A percentile compares a stretch with the other conserved stretches of the same genome.
Evolutionary conservation across 2,888 invertebrate species (phyloP).

Genomic region (Cotesia congregata): DNA sequence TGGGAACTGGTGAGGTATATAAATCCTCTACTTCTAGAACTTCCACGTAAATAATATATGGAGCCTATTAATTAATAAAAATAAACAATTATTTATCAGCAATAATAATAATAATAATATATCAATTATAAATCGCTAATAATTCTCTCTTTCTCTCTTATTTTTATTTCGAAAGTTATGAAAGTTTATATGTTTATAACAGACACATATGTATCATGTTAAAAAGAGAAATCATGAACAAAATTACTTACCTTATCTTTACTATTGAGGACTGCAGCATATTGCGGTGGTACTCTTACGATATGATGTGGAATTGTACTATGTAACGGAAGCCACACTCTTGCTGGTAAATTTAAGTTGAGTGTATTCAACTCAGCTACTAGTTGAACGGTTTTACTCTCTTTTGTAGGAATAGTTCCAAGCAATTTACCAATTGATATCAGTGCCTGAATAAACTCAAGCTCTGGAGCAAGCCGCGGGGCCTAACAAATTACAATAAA

Average conservation of each 20-base stretch:
- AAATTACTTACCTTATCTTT: conserved; percentile 86
- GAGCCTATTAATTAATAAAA: conserved; percentile 76
- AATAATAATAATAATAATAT: conserved; percentile 11
- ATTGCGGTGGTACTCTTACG: conserved; percentile 95
- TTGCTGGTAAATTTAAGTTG: conserved; percentile 96
- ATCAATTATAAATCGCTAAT: conserved; percentile 3
- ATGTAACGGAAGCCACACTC: conserved; percentile 97
- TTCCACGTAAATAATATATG: conserved; percentile 98
- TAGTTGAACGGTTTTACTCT: conserved; percentile 91
- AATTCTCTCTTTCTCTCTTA: neutral
- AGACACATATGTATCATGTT: neutral
- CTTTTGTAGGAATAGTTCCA: conserved; percentile 86
- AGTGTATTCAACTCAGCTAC: conserved; percentile 93
- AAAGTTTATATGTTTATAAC: conserved; percentile 6
- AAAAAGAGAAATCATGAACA: neutral
- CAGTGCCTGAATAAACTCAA: conserved; percentile 89
- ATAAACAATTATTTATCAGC: neutral
- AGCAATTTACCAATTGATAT: conserved; percentile 89
- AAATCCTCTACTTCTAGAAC: conserved; percentile 90
- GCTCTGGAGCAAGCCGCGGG: conserved; percentile 85
- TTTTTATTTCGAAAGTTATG: conserved; percentile 21
- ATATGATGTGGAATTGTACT: conserved; percentile 90
- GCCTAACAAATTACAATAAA: conserved; percentile 72
- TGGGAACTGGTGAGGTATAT: conserved; percentile 87
- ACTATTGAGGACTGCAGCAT: conserved; percentile 97